These are phyloP conservation scores for Acholoe squamosa DNA, from an alignment of 2,888 invertebrate species.

Conservation along the genomic window DNA sequence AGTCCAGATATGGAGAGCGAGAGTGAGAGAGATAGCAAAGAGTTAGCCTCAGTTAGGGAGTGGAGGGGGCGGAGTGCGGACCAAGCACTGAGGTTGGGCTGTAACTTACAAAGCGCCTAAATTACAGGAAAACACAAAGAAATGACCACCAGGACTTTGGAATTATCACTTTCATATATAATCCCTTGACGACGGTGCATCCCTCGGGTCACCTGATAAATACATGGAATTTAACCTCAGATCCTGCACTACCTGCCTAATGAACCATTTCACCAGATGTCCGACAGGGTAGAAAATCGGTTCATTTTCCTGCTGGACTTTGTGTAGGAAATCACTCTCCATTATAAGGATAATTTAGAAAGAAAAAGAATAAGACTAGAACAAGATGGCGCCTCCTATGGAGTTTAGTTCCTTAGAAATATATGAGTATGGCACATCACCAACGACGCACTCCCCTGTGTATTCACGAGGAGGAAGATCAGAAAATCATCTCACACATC, in stretches of 20 bases:
- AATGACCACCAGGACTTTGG: neutral
- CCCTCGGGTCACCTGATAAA: neutral
- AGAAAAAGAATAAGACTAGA: neutral
- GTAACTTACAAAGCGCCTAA: neutral
- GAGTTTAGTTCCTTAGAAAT: neutral
- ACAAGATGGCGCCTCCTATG: slow-evolving; percentile 43
- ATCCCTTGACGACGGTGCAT: neutral
- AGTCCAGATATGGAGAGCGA: neutral
- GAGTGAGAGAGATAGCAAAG: neutral
- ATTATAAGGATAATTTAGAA: neutral
- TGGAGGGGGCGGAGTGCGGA: too few species aligned
- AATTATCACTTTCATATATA: neutral
- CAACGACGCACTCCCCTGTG: slow-evolving; percentile 23
- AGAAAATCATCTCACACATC: neutral
- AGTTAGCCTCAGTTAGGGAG: too few species aligned
- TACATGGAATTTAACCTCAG: neutral
- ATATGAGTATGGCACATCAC: neutral
- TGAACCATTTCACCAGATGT: neutral
- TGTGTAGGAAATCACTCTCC: neutral
- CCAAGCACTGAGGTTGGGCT: too few species aligned
- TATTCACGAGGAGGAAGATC: neutral
- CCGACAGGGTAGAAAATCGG: neutral
- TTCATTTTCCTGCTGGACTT: slow-evolving; percentile 20
- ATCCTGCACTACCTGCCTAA: neutral
- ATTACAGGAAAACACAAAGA: neutral